phyloP scores from a whole-genome alignment of 2,797 vertebrate species.

The Lates japonicus region DNA sequence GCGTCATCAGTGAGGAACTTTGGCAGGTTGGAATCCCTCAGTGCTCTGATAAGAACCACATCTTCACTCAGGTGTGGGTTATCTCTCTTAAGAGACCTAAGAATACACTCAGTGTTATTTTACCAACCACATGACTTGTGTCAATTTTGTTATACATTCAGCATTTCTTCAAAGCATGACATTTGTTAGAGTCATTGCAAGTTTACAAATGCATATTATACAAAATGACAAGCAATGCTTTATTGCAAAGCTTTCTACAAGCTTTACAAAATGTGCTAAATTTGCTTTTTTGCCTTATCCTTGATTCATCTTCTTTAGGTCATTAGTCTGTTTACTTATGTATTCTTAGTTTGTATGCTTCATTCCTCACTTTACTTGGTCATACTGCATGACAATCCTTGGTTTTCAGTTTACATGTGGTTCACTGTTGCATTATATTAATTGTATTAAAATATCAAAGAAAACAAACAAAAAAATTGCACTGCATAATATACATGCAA shows the following conservation, averaged over 20 bases:
- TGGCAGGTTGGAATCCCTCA: constrained; percentile 90
- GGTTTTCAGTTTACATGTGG: not conserved
- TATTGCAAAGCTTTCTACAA: too few species aligned
- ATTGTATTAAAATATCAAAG: not conserved
- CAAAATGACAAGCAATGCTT: not conserved
- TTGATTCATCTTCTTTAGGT: too few species aligned
- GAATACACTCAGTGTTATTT: constrained; percentile 14
- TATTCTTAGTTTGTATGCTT: not conserved
- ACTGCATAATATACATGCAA: not conserved
- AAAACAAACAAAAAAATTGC: too few species aligned
- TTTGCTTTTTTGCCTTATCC: not conserved
- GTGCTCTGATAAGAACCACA: constrained; percentile 90
- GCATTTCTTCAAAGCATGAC: not conserved
- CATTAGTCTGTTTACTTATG: not conserved
- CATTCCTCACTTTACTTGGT: not conserved
- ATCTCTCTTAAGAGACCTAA: constrained; percentile 90
- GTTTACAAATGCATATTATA: constrained; percentile 4
- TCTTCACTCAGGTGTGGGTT: constrained; percentile 90
- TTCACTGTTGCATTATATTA: not conserved
- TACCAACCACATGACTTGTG: not conserved
- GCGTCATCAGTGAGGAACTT: constrained; percentile 91
- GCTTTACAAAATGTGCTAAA: too few species aligned
- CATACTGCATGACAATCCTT: constrained; percentile 1
- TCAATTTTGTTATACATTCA: not conserved
- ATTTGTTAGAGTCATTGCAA: not conserved